A percentile compares a stretch with the other conserved stretches of the same genome.
phyloP scores from a whole-genome alignment of 2,113 vertebrate genomes.

The Varanus komodoensis region DNA sequence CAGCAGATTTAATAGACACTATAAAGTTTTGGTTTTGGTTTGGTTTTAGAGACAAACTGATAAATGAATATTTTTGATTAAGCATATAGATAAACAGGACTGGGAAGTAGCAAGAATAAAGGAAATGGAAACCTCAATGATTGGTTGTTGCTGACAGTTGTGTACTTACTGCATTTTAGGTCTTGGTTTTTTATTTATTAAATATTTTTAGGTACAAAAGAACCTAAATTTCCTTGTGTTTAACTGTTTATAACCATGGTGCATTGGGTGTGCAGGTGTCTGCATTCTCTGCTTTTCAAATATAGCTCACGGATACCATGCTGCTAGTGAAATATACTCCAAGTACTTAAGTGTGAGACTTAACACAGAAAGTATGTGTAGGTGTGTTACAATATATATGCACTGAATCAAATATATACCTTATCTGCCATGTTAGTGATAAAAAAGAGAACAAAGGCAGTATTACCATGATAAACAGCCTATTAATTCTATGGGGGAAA shows the following conservation, averaged over 20 bases:
- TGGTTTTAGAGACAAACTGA: constrained; percentile 12
- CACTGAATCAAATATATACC: neutral
- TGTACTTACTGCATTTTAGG: constrained; percentile 1
- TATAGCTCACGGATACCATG: neutral
- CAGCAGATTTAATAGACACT: constrained; percentile 11
- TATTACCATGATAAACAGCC: neutral
- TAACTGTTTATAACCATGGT: neutral
- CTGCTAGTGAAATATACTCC: neutral
- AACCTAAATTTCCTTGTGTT: neutral
- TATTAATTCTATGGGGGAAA: too few relatives aligned
- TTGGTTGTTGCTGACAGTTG: neutral
- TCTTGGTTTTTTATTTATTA: neutral
- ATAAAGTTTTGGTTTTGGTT: neutral
- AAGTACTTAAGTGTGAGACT: neutral
- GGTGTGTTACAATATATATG: neutral
- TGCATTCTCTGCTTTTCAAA: neutral
- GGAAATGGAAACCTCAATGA: constrained; percentile 4
- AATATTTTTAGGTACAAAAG: neutral
- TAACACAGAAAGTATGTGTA: neutral
- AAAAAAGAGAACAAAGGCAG: neutral
- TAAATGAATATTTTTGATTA: constrained; percentile 4
- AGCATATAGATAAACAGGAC: neutral
- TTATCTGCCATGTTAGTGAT: neutral
- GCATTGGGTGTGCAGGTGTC: neutral
- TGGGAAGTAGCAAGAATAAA: neutral